Conservation (phyloP, 2,113 vertebrate genomes). For the Dasyurus viverrinus region DNA sequence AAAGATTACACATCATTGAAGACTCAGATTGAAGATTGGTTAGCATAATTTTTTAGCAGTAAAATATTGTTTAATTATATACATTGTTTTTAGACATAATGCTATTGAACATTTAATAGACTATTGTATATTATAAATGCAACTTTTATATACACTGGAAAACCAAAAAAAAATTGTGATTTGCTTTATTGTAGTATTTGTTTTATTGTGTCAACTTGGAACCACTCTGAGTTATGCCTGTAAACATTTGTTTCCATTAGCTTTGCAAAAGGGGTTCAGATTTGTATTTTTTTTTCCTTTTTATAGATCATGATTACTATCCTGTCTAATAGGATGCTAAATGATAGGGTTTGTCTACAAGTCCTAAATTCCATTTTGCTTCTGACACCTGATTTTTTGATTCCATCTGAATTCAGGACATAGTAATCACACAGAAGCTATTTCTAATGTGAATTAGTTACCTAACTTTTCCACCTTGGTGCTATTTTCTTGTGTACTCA, state of each 20-base stretch:
- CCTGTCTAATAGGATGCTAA: background rate
- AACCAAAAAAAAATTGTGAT: background rate
- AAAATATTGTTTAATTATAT: background rate
- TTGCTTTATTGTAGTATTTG: background rate
- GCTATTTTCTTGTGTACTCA: background rate
- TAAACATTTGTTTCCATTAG: background rate
- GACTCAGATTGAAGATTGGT: background rate
- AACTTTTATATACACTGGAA: background rate
- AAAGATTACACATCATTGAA: background rate
- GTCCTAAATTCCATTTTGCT: conserved; percentile 57
- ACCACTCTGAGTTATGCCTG: background rate
- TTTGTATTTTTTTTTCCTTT: background rate
- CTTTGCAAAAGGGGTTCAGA: background rate
- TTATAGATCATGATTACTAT: background rate
- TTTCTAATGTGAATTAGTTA: background rate
- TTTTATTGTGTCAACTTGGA: background rate
- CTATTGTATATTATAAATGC: background rate
- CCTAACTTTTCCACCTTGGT: background rate
- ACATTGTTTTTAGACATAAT: background rate
- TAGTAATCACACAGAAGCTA: conserved; percentile 49
- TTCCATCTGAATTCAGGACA: conserved; percentile 48
- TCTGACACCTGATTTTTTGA: conserved; percentile 48
- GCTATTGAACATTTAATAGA: background rate
- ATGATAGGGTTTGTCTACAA: background rate
- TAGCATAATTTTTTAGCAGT: background rate